Conservation (phyloP, 2,888 invertebrate species). For the Drosophila melanosoma region DNA sequence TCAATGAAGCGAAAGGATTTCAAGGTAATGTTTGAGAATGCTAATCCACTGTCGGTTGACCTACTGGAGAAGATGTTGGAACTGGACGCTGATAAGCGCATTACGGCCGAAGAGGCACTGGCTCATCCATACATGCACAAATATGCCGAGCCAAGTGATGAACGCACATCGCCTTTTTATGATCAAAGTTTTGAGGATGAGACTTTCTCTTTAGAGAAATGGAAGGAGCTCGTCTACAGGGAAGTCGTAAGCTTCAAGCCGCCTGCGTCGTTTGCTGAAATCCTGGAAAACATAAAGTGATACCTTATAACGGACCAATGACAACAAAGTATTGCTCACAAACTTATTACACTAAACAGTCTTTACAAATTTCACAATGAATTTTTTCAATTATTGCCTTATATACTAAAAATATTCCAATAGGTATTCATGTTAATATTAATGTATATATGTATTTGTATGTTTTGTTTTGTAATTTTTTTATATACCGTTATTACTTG, state of each 20-base stretch:
- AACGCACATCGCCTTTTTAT: constrained; percentile 94
- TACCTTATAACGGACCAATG: background rate
- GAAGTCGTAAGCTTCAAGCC: constrained; percentile 93
- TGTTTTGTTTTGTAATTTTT: constrained; percentile 29
- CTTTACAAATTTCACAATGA: background rate
- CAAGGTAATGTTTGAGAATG: constrained; percentile 94
- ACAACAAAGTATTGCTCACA: constrained; percentile 33
- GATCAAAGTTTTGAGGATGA: constrained; percentile 98
- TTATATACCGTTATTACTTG: constrained; percentile 38
- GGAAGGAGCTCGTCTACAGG: constrained; percentile 92
- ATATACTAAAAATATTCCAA: constrained; percentile 20
- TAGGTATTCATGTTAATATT: constrained; percentile 23
- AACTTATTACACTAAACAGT: background rate
- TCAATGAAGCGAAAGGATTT: constrained; percentile 94
- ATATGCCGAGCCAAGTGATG: constrained; percentile 98
- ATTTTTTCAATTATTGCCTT: constrained; percentile 22
- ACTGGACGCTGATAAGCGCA: constrained; percentile 96
- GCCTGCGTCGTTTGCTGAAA: constrained; percentile 84
- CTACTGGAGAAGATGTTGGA: constrained; percentile 98
- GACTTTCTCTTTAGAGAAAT: constrained; percentile 95
- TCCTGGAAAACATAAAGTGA: constrained; percentile 53
- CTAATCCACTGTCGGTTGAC: constrained; percentile 97
- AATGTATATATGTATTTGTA: constrained; percentile 6
- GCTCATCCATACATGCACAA: constrained; percentile 89
- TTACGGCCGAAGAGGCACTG: constrained; percentile 89